These are phyloP conservation scores for Ranitomeya variabilis DNA, from an alignment of 2,113 vertebrate genomes.

Conservation along the genomic window DNA sequence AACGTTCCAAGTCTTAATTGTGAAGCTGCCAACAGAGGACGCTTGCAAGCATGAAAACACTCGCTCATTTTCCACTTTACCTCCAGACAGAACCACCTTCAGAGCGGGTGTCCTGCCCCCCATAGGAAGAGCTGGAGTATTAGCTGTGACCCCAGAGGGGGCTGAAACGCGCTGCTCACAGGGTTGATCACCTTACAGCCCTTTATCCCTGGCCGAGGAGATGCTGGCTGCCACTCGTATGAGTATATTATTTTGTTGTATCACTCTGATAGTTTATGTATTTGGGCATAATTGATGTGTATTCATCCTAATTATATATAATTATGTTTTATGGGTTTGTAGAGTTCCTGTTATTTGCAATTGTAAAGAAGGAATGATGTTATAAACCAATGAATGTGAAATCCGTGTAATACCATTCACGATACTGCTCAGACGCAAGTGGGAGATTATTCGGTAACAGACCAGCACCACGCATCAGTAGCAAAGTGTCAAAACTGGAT, in stretches of 20 bases:
- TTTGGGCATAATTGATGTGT: not conserved
- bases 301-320: not conserved
- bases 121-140: not conserved
- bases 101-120: conserved; percentile 16
- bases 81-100: conserved; percentile 11
- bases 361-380: not conserved
- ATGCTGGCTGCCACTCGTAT: too few species aligned
- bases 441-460: too few species aligned
- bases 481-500: too few species aligned
- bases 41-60: conserved; percentile 20
- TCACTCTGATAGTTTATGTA: not conserved
- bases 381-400: too few species aligned
- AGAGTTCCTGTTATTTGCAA: not conserved
- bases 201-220: not conserved
- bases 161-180: not conserved
- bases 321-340: not conserved
- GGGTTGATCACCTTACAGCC: not conserved
- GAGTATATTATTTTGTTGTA: not conserved
- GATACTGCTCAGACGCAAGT: too few species aligned
- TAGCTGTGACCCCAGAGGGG: not conserved
- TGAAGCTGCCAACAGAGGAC: conserved; percentile 16
- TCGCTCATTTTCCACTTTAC: conserved; percentile 18
- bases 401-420: too few species aligned
- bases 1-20: conserved; percentile 20
- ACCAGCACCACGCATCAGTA: too few species aligned